phyloP scores from a whole-genome alignment of 1,140 invertebrate genomes.

The Chymomyza costata region DNA sequence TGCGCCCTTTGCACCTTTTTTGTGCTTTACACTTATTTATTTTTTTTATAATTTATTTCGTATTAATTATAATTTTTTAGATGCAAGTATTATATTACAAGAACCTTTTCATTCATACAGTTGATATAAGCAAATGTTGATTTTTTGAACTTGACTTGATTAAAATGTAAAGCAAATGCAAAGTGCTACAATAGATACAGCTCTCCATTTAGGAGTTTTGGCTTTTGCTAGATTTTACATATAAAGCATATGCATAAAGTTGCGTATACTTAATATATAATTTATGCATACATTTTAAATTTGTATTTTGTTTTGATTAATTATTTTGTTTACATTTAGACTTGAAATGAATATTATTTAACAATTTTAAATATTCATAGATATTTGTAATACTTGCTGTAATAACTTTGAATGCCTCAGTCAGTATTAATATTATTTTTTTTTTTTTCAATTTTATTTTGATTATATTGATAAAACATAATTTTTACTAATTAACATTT shows the following conservation, averaged over 20 bases:
- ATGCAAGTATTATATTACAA: too few relatives aligned
- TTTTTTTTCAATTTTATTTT: constrained; percentile 1
- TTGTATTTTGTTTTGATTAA: constrained; percentile 3
- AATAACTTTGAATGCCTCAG: constrained; percentile 70
- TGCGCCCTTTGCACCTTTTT: constrained; percentile 37
- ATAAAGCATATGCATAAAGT: too few relatives aligned
- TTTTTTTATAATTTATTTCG: constrained; percentile 16
- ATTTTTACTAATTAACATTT: too few relatives aligned
- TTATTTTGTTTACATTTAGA: constrained; percentile 25
- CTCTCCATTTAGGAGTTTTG: constrained; percentile 22
- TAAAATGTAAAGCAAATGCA: constrained; percentile 9
- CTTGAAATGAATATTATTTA: constrained; percentile 18
- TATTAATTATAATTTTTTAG: constrained; percentile 13
- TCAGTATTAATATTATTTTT: constrained; percentile 44
- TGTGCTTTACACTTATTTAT: constrained; percentile 35
- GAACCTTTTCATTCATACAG: too few relatives aligned
- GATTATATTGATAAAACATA: too few relatives aligned
- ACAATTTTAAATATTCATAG: constrained; percentile 4
- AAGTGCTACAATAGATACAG: constrained; percentile 16
- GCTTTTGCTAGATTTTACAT: constrained; percentile 15
- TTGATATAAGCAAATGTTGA: too few relatives aligned
- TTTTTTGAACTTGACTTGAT: constrained; percentile 44
- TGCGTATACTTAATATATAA: constrained; percentile 1
- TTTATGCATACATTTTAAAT: constrained; percentile 1
- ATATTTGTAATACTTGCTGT: constrained; percentile 38